Evolutionary conservation across 23 tunicate species (phyloP).

Genomic region (Styela clava): DNA sequence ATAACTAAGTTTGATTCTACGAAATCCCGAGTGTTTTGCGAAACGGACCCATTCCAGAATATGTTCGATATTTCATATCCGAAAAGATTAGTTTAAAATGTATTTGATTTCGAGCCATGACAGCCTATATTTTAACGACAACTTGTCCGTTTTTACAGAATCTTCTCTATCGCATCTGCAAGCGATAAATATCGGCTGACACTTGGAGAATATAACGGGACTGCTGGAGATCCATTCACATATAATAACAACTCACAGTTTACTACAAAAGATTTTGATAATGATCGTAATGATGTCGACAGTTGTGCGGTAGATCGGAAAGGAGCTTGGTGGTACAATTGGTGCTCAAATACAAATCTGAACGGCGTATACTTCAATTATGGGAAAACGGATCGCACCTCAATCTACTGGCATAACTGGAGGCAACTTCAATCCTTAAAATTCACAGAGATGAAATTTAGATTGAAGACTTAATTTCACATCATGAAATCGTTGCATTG

Average conservation of each 20-base stretch:
- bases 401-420: background rate
- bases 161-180: background rate
- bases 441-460: background rate
- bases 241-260: background rate
- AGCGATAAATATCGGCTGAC: background rate
- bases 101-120: no score
- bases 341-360: background rate
- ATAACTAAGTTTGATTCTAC: no score
- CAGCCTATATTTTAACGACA: no score
- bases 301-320: background rate
- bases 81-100: no score
- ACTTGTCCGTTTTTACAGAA: no score
- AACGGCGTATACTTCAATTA: background rate
- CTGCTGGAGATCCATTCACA: background rate
- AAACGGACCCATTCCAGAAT: no score
- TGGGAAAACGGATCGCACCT: background rate
- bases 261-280: background rate
- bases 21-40: no score
- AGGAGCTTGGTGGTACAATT: conserved; percentile 6
- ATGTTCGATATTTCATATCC: no score
- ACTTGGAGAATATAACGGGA: background rate
- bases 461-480: no score
- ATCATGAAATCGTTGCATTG: no score
- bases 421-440: background rate
- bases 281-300: background rate